A percentile compares a stretch with the other conserved stretches of the same genome.
phyloP scores from a whole-genome alignment of 1,140 invertebrate genomes.

The Chrysomallon squamiferum region DNA sequence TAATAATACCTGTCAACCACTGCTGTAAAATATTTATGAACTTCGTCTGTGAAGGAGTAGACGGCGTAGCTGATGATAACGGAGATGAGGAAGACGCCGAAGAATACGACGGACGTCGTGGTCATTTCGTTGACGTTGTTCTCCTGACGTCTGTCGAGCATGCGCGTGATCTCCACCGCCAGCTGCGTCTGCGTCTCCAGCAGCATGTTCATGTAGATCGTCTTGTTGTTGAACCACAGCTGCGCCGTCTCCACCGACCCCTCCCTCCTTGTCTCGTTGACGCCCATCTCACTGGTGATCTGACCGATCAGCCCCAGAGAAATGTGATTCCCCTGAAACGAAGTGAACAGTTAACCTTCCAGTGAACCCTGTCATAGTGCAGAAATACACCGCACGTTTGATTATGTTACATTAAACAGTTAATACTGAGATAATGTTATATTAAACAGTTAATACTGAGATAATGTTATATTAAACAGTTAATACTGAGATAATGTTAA shows the following conservation, averaged over 20 bases:
- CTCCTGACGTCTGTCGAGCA: slow-evolving; percentile 20
- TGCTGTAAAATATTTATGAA: slow-evolving; percentile 52
- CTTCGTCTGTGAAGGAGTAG: slow-evolving; percentile 48
- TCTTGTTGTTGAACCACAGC: slow-evolving; percentile 28
- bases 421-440: too few species aligned
- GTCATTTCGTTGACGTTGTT: slow-evolving; percentile 28
- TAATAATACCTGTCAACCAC: too few species aligned
- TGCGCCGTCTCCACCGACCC: slow-evolving; percentile 23
- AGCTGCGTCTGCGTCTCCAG: slow-evolving; percentile 23
- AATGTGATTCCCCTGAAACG: slow-evolving; percentile 17
- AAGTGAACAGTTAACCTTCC: background rate
- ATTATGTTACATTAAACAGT: too few species aligned
- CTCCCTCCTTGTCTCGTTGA: slow-evolving; percentile 10
- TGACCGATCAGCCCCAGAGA: slow-evolving; percentile 11
- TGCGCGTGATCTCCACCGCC: slow-evolving; percentile 18
- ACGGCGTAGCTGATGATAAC: slow-evolving; percentile 44
- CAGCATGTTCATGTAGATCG: slow-evolving; percentile 21
- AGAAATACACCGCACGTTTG: too few species aligned
- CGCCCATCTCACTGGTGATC: slow-evolving; percentile 19
- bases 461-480: too few species aligned
- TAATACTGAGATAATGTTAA: too few species aligned
- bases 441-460: too few species aligned
- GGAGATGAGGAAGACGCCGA: slow-evolving; percentile 40
- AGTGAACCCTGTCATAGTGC: background rate
- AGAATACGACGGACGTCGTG: slow-evolving; percentile 35